Conservation (phyloP, 1,140 invertebrate genomes). For the Lethrus apterus region DNA sequence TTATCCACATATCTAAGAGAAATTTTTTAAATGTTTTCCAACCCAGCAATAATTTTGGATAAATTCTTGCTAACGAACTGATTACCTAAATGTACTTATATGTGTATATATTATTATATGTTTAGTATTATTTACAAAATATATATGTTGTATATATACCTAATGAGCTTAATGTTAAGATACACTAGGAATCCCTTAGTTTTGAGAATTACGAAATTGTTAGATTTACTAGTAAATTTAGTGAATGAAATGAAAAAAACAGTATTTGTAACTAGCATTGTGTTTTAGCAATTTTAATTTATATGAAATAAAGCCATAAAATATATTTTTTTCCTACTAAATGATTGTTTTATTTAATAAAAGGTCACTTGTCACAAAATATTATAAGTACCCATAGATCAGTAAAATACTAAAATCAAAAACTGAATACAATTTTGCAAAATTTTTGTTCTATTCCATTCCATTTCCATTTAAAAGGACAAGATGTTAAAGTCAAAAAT, state of each 20-base stretch:
- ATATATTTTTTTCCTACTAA: constrained; percentile 27
- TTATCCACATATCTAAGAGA: no score
- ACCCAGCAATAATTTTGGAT: neutral
- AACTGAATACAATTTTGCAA: no score
- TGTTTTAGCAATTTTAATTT: constrained; percentile 15
- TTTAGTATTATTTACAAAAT: constrained; percentile 6
- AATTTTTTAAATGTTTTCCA: neutral
- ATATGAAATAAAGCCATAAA: constrained; percentile 24
- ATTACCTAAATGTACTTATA: constrained; percentile 11
- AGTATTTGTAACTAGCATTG: constrained; percentile 8
- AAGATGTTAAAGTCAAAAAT: neutral
- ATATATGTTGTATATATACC: constrained; percentile 12
- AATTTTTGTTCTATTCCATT: no score
- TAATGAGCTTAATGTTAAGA: constrained; percentile 7
- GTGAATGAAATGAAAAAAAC: neutral
- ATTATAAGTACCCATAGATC: no score
- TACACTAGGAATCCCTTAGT: constrained; percentile 1
- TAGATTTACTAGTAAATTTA: no score
- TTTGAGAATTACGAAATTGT: no score
- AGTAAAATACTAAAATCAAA: no score
- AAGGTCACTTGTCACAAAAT: no score
- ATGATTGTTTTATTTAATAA: neutral
- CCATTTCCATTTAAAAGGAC: no score
- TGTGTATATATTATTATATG: constrained; percentile 11
- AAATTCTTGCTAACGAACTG: neutral